Evolutionary conservation across 1,140 invertebrate genomes (phyloP).

Genomic region (Anastrepha obliqua): DNA sequence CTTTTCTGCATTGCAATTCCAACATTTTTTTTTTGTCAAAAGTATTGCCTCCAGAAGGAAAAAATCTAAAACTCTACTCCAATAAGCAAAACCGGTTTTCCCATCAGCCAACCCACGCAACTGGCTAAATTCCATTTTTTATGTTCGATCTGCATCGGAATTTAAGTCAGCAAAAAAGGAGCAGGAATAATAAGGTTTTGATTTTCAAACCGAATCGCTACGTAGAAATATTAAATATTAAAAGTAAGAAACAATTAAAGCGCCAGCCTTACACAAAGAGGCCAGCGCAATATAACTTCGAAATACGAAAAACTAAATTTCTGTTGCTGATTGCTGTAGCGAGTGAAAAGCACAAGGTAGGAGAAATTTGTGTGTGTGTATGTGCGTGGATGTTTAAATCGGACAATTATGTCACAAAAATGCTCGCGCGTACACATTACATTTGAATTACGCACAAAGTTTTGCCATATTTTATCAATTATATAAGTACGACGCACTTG

Average conservation of each 20-base stretch:
- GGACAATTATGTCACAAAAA: conserved; percentile 31
- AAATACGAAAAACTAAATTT: neutral
- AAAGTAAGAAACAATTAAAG: neutral
- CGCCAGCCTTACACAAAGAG: neutral
- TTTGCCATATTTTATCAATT: conserved; percentile 52
- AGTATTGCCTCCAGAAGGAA: no score
- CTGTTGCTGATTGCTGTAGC: neutral
- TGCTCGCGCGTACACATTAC: conserved; percentile 15
- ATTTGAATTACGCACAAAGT: conserved; percentile 45
- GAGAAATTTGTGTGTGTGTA: neutral
- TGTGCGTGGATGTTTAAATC: neutral
- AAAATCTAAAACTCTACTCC: no score
- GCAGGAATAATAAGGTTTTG: no score
- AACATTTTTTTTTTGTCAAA: no score
- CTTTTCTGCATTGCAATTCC: no score
- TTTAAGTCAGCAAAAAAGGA: no score
- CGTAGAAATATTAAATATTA: no score
- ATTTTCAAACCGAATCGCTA: neutral
- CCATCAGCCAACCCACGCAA: no score
- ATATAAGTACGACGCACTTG: conserved; percentile 9
- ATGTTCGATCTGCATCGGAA: no score
- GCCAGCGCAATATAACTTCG: neutral
- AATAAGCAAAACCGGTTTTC: no score
- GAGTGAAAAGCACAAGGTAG: neutral
- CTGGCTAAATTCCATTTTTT: no score